Conservation (phyloP, 2,797 vertebrate genomes). For the Pyrocephalus nanus region DNA sequence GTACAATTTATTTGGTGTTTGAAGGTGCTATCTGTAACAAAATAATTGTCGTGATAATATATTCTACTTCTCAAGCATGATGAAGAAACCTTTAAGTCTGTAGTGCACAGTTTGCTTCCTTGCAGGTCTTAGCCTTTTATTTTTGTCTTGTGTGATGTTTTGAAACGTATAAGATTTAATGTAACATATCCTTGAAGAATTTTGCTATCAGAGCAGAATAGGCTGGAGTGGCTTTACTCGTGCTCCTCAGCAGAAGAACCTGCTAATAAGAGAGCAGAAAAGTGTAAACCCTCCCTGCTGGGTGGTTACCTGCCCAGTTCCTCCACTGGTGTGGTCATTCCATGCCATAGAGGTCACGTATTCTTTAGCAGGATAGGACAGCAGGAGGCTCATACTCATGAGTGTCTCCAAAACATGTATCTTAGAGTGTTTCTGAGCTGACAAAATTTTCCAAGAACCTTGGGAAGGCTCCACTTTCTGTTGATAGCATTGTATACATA, state of each 20-base stretch:
- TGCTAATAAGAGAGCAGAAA: background rate
- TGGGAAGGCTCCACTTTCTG: background rate
- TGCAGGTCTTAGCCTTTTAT: background rate
- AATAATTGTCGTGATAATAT: background rate
- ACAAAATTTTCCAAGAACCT: background rate
- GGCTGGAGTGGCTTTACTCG: background rate
- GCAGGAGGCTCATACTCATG: background rate
- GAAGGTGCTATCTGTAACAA: background rate
- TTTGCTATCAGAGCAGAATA: background rate
- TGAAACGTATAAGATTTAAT: background rate
- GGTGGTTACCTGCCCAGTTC: background rate
- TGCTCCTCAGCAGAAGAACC: background rate
- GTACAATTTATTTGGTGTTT: background rate
- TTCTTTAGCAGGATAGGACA: background rate
- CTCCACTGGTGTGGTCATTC: background rate
- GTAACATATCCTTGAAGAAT: background rate
- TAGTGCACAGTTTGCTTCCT: background rate
- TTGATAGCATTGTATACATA: accelerated
- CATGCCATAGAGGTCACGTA: accelerated
- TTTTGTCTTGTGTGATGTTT: background rate
- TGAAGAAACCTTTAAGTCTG: background rate
- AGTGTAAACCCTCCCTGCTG: background rate
- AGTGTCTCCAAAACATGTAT: background rate
- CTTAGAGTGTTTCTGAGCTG: background rate
- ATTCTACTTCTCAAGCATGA: background rate